Evolutionary conservation across 2,797 vertebrate genomes (phyloP).

Genomic region (Squalus acanthias): DNA sequence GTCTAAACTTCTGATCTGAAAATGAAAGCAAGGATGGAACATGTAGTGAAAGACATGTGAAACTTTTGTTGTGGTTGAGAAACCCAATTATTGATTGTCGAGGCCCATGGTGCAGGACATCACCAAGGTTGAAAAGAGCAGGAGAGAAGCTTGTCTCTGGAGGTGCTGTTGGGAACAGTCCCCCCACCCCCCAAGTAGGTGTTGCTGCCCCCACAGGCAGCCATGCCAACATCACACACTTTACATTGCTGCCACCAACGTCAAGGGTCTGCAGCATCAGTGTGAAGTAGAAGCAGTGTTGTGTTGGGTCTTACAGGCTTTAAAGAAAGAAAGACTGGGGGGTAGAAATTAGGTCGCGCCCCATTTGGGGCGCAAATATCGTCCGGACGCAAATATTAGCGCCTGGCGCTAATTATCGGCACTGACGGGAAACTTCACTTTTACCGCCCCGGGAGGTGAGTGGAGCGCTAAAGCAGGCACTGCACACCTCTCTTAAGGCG

Average conservation of each 20-base stretch:
- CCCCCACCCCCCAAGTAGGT: neutral
- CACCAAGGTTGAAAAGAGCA: neutral
- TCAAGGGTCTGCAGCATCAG: neutral
- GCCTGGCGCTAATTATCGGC: too few species aligned
- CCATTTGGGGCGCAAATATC: too few species aligned
- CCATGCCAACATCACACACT: neutral
- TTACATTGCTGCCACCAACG: neutral
- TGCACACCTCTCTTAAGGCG: too few species aligned
- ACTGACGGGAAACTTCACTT: too few species aligned
- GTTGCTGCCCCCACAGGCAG: neutral
- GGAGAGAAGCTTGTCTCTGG: neutral
- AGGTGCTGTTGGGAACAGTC: neutral
- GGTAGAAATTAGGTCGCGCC: too few species aligned
- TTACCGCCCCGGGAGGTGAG: too few species aligned
- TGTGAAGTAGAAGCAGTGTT: neutral
- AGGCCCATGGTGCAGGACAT: neutral
- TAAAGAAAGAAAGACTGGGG: too few species aligned
- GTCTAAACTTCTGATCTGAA: neutral
- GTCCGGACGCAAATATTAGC: too few species aligned
- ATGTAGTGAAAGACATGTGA: neutral
- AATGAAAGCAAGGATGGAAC: neutral
- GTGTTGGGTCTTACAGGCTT: neutral
- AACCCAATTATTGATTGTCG: neutral
- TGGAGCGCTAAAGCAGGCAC: too few species aligned
- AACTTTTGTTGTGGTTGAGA: neutral